Evolutionary conservation across 2,888 invertebrate species (phyloP), one percentile per base, ranked within the genome.

Genomic region (Glyphotaelius pellucidus): DNA sequence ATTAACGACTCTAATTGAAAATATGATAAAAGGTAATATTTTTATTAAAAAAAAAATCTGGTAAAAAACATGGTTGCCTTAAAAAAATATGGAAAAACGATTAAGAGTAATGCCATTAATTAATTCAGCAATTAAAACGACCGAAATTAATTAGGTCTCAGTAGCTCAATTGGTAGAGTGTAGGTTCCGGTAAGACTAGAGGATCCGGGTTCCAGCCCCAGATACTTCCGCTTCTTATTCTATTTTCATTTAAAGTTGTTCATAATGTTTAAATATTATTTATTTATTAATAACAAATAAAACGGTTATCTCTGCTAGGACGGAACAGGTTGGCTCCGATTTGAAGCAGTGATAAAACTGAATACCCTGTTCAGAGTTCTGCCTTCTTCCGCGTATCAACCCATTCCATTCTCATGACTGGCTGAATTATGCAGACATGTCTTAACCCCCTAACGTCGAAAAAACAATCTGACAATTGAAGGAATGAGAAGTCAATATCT

Each of bases 371-470:
- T 83, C 83, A 83, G 35, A 35, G 83, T 32, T 81, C 19, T 83
- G 83, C 25, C 81, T 83, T 83, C 83, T 83, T 83, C 83, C 83
- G 83, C 30, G 31, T 83, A 9, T 83, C 83, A 83, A 35, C 15
- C 83, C 83, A 83, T 31, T 83, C 83, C 83, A 32, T 83, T 83
- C 83, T 83, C 83, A 83, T 83, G 83, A 83, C 83, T 83, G 83
- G 35, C 19, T 83, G 83, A 83, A 83, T 83, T 83, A 83, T 83
- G 30, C 32, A 83, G 83, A 31, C 19, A 11, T 83, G 15, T 83
- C 35, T 31, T 32, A 83, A 32, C 83, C 83, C 35, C 12, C 19
- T 0, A 15, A 31, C 25, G 83, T 30, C 19, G 5, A 31, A 80
- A 80, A 31, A 80, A n/a, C 52, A 42, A 42, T 52, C 52, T 19